Base-by-base conservation (phyloP, 1,140 invertebrate genomes). In the Ganaspis sp. region DNA sequence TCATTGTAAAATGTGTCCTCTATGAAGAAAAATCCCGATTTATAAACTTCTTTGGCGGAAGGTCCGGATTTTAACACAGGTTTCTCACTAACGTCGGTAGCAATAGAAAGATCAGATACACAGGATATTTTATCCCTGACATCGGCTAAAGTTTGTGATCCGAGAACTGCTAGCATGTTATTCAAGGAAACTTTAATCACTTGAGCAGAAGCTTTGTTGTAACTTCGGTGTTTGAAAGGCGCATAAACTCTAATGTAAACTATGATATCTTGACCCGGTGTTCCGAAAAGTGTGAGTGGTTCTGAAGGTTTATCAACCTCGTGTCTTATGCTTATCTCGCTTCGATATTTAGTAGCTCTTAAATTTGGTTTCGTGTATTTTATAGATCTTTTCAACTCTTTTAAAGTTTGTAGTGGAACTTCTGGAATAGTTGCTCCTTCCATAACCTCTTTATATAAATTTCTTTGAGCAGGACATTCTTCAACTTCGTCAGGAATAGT, bases 1-100 rank as follows among this genome's bases (percentile, higher is more conserved):
- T 97, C 96, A 89, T 95, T 95, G 88, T 96, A 97, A 89, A 97
- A 96, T 34, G 93, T 94, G 77, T 94, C 93, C 85, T 95, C 94
- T 69, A 97, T 96, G 84, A 94, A 97, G 84, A 97, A 94, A 85
- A 96, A 95, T 0, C 94, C 94, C 0, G 95, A 95, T 78, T 93
- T 94, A 81, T 94, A 95, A 21, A 94, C 58, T 76, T 95, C 92
- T 88, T 93, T 93, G 21, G 93, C 92, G 11, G 87, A 86, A 1
- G 89, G 79, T 26, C 77, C 77, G 5, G 87, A 73, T 4, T 87
- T 78, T 0, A 87, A 77, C 9, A 93, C 86, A 0, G 94, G 93
- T 72, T 93, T 85, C 5, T 93, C 82, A 82, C 95, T 95, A 4
- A 94, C 90, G 78, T 96, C 95, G 23, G 92, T 89, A 38, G 93